phyloP scores from a whole-genome alignment of 2,888 invertebrate species.

The Tenthredo notha region DNA sequence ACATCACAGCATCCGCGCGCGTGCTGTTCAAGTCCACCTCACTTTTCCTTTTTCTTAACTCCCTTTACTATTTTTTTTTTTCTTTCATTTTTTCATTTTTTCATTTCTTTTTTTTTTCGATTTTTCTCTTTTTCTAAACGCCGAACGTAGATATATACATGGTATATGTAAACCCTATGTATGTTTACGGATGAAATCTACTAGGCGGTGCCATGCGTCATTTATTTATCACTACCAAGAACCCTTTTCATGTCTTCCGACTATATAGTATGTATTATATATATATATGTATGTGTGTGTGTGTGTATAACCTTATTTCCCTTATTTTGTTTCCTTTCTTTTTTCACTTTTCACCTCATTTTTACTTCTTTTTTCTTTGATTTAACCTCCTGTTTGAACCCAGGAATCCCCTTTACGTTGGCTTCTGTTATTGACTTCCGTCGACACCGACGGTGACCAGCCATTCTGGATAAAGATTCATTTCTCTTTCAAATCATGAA shows the following conservation, averaged over 20 bases:
- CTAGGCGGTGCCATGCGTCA: slow-evolving; percentile 37
- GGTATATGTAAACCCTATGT: background rate
- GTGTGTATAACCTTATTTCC: background rate
- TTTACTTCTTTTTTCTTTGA: background rate
- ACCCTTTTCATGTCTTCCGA: slow-evolving; percentile 43
- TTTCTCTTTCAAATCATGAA: slow-evolving; percentile 24
- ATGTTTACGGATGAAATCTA: slow-evolving; percentile 31
- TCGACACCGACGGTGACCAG: slow-evolving; percentile 4
- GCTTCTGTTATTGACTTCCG: slow-evolving; percentile 41
- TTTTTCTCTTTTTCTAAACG: slow-evolving; percentile 49
- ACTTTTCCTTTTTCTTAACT: slow-evolving; percentile 15
- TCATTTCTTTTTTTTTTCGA: slow-evolving; percentile 12
- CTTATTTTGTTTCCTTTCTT: slow-evolving; percentile 3
- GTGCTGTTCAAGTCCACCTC: slow-evolving; percentile 29
- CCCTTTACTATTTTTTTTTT: background rate
- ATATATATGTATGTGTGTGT: background rate
- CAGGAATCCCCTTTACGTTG: background rate
- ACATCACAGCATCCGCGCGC: slow-evolving; percentile 2
- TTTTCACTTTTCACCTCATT: slow-evolving; percentile 21
- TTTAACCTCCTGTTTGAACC: slow-evolving; percentile 28
- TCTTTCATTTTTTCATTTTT: slow-evolving; percentile 18
- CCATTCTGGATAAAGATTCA: slow-evolving; percentile 10
- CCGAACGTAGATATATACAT: background rate
- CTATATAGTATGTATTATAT: background rate
- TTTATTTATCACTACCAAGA: slow-evolving; percentile 46